Base-by-base conservation (phyloP, 2,888 invertebrate genomes). In the Epinotia nisella region DNA sequence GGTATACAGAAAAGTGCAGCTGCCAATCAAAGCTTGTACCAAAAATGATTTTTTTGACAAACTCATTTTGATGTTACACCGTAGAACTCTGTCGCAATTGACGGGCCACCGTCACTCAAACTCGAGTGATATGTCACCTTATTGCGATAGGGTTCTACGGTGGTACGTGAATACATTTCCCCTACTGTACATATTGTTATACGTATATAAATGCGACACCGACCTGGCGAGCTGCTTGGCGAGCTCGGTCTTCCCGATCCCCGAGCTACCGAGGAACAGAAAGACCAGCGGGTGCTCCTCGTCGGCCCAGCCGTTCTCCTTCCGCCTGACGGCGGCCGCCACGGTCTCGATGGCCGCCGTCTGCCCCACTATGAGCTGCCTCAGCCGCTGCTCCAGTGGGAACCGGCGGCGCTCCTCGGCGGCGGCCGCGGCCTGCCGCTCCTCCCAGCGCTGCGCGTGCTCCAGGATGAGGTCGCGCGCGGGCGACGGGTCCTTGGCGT, bases 251-350 rank as follows among this genome's bases (percentile, higher is more conserved):
- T 98, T 98, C 69, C 98, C 98, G 84, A 98, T 98, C 13, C 98
- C 98, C n/a, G 98, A 98, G 67, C 98, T 98, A 64, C 98, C 98
- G 74, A 98, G 94, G 90, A 98, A 98, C 10, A 98, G 94, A 86
- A 98, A 98, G 17, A 98, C 98, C 39, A 98, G 93, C 19, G 98
- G 98, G 89, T 98, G 98, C 77, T 98, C 98, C 81, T 97, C 98
- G 89, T 98, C 98, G 67, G 96, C 96, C 98, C 98, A 98, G 41
- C 98, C 98, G 94, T 98, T 98, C 91, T 98, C 98, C 90, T 98
- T 98, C 77, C 98, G 94, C 74, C 98, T 94, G 70, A 98, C 96
- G 60, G 97, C 97, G 95, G 97, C 96, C 61, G 97, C 95, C 10
- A 97, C 97, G 61, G 96, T 95, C 71, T 96, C 95, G 77, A 97